These are phyloP conservation scores for Periophthalmus magnuspinnatus DNA, from an alignment of 2,797 vertebrate species.

Conservation along the genomic window DNA sequence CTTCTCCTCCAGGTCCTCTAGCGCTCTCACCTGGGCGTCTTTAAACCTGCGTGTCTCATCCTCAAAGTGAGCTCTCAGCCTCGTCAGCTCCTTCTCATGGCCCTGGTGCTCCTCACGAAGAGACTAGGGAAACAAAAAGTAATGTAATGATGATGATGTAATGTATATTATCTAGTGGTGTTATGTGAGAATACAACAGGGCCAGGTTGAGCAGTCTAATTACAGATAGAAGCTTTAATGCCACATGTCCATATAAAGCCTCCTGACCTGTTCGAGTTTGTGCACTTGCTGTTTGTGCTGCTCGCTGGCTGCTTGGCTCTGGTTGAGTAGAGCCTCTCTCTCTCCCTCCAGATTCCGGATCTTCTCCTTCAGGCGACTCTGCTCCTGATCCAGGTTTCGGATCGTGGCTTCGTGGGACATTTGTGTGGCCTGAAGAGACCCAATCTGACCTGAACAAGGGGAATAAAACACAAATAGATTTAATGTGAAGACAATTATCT, in stretches of 20 bases:
- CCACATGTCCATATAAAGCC: too few relatives aligned
- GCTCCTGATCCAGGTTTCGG: conserved; percentile 94
- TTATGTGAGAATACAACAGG: too few relatives aligned
- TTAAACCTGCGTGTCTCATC: conserved; percentile 86
- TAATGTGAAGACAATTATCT: too few relatives aligned
- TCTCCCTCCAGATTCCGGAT: conserved; percentile 90
- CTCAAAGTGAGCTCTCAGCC: conserved; percentile 85
- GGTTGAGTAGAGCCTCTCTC: conserved; percentile 87
- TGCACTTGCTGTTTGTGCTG: conserved; percentile 91
- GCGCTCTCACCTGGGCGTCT: conserved; percentile 86
- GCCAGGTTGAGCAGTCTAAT: too few relatives aligned
- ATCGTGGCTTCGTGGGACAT: conserved; percentile 96
- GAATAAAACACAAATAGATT: background rate
- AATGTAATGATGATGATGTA: too few relatives aligned
- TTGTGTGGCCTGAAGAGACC: conserved; percentile 94
- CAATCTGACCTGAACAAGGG: conserved; percentile 87
- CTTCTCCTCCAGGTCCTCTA: conserved; percentile 91
- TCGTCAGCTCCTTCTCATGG: conserved; percentile 91
- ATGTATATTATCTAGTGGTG: too few relatives aligned
- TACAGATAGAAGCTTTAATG: too few relatives aligned
- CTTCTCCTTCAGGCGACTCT: conserved; percentile 88
- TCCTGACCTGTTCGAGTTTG: conserved; percentile 86
- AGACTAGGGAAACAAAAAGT: conserved; percentile 73
- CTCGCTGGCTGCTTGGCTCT: conserved; percentile 87
- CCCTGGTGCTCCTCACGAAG: conserved; percentile 91